Evolutionary conservation across 2,888 invertebrate genomes (phyloP).

Genomic region (Hemithea aestivaria): DNA sequence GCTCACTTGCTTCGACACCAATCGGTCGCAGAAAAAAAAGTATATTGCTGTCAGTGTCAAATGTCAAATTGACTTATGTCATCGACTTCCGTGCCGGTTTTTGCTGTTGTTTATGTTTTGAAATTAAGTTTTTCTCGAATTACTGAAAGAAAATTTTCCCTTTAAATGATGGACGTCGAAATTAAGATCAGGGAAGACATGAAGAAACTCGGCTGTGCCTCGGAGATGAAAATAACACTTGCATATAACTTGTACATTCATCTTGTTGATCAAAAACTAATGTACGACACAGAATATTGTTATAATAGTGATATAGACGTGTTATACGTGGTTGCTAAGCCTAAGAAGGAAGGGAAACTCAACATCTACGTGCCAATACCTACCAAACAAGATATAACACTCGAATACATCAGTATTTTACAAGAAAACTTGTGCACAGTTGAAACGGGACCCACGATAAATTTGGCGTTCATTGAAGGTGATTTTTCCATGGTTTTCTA

Average conservation of each 20-base stretch:
- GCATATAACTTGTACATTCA: constrained; percentile 65
- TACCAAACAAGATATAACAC: constrained; percentile 48
- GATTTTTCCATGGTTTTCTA: constrained; percentile 70
- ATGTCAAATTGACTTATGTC: too few relatives aligned
- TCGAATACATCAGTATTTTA: constrained; percentile 54
- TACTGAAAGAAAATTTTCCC: neutral
- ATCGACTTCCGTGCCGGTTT: too few relatives aligned
- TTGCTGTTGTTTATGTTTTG: too few relatives aligned
- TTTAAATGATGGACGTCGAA: constrained; percentile 58
- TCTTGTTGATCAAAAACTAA: constrained; percentile 66
- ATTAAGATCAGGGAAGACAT: constrained; percentile 65
- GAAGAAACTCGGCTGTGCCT: constrained; percentile 64
- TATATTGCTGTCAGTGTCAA: too few relatives aligned
- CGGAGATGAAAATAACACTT: constrained; percentile 56
- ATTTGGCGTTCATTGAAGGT: constrained; percentile 65
- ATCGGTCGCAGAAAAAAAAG: too few relatives aligned
- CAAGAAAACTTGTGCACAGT: constrained; percentile 70
- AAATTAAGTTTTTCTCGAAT: too few relatives aligned
- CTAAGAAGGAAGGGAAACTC: constrained; percentile 54
- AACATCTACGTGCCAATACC: constrained; percentile 69
- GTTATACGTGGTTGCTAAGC: constrained; percentile 63
- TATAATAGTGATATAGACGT: constrained; percentile 66
- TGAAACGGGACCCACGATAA: constrained; percentile 61
- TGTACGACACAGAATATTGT: constrained; percentile 72
- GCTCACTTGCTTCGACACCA: too few relatives aligned